Conservation (phyloP, 2,888 invertebrate genomes). For the Trisateles emortualis region DNA sequence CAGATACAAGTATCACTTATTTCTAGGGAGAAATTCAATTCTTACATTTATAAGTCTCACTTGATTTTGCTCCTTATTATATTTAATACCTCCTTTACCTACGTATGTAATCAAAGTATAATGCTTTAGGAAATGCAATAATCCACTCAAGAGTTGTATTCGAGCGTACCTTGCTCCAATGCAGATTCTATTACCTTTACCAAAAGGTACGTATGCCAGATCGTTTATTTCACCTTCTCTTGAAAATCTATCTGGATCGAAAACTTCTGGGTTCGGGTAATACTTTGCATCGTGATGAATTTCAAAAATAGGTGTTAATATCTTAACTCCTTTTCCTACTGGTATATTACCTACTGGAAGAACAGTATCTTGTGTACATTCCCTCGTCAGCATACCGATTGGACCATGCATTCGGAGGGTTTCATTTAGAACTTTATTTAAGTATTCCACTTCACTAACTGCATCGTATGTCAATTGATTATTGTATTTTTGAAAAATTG, state of each 20-base stretch:
- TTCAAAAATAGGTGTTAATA: slow-evolving; percentile 64
- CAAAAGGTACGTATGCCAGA: slow-evolving; percentile 73
- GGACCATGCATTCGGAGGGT: slow-evolving; percentile 64
- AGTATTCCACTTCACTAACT: slow-evolving; percentile 56
- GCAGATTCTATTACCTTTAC: slow-evolving; percentile 75
- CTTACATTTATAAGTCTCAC: slow-evolving; percentile 58
- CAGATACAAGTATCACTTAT: neutral
- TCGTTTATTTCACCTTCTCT: slow-evolving; percentile 53
- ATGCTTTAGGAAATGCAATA: slow-evolving; percentile 55
- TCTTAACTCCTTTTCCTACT: slow-evolving; percentile 19
- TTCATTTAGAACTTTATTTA: slow-evolving; percentile 65
- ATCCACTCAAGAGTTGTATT: slow-evolving; percentile 57
- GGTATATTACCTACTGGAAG: slow-evolving; percentile 1
- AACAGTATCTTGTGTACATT: slow-evolving; percentile 47
- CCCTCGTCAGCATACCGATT: slow-evolving; percentile 56
- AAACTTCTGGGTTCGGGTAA: slow-evolving; percentile 74
- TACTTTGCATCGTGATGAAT: slow-evolving; percentile 74
- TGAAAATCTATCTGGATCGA: slow-evolving; percentile 73
- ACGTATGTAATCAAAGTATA: slow-evolving; percentile 33
- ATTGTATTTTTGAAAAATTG: slow-evolving; percentile 30
- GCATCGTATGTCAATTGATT: slow-evolving; percentile 20
- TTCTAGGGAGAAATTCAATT: slow-evolving; percentile 52
- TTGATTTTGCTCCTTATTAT: slow-evolving; percentile 55
- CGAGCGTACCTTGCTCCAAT: slow-evolving; percentile 69
- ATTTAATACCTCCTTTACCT: slow-evolving; percentile 51